Evolutionary conservation across 2,113 vertebrate genomes (phyloP), one percentile per base, ranked within the genome.

Genomic region (Amphiprion percula): DNA sequence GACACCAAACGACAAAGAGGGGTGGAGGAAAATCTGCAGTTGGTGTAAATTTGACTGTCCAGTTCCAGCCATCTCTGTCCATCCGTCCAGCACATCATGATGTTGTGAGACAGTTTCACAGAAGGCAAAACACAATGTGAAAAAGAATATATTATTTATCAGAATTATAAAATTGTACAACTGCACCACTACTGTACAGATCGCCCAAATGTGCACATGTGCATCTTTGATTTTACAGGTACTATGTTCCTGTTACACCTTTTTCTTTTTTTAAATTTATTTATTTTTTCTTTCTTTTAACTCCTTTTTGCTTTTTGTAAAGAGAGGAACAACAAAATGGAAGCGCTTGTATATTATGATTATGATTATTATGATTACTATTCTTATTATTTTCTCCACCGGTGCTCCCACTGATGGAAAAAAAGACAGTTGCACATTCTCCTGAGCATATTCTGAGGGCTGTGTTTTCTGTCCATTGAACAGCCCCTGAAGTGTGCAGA

Each of bases 131-230:
- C 88, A 92, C 90, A 82, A 93, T 87, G 90, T 94, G 91, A 92
- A 92, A 92, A 92, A 92, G 72, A 93, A 90, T 92, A 93, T 92
- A 93, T 37, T 37, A 37, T 92, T 91, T 94, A 95, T 91, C 85
- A 89, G 79, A 90, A 90, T 90, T 91, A 92, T 91, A 93, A 94
- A 94, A 92, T 91, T 92, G 89, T 94, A 92, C 90, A 93, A 94
- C 91, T 90, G 85, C 92, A 91, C 90, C 93, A 92, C 88, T 77
- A 87, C 87, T 95, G 94, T 95, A 94, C 91, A 95, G 94, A 92
- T 88, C 82, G 90, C 91, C 92, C 90, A 93, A 91, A 94, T 85
- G 93, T 94, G 92, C 92, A 94, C 88, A 93, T 85, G 86, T 91
- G 92, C 91, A 92, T 92, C 89, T 94, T 92, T 94, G 79, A 87